Base-by-base conservation (phyloP, 2,797 vertebrate species). In the Staurois parvus region DNA sequence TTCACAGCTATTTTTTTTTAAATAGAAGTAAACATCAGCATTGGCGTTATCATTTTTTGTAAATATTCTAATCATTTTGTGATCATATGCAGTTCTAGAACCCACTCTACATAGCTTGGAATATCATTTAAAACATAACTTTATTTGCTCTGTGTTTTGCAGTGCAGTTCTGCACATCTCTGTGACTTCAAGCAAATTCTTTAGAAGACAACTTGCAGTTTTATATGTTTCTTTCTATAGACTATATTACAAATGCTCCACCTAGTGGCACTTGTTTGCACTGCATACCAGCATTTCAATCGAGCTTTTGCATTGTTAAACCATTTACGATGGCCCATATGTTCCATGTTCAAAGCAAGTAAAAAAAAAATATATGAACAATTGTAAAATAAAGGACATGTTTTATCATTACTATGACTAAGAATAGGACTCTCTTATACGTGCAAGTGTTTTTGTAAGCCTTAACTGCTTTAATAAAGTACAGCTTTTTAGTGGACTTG, bases 201-300 rank as follows among this genome's bases (percentile, higher is more conserved):
- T 28, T 26, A 52, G 24, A 4, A 76, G 15, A 0, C 32, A 59
- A 45, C 32, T 56, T 52, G 15, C n/a, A 29, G 5, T 75, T 37
- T 79, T 12, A 30, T 21, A 52, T n/a, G n/a, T 29, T 24, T 67
- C 64, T 17, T 40, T 74, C 42, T 59, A 84, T 59, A 28, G 40
- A 80, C 1, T 30, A 37, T 30, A 85, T 75, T 52, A 59, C 84
- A 76, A 72, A 81, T 85, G 62, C 29, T 45, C 84, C 84, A 85
- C 84, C 84, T 81, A 81, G 78, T 85, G 84, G 72, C 19, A 4
- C 21, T 30, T 72, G 2, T 13, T 40, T 26, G 10, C 34, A 15
- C 37, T 72, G 21, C 34, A 70, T 2, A 24, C 1, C 3, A 34
- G 32, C 17, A 69, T 70, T 24, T 21, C 7, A 70, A 37, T 32